phyloP scores from a whole-genome alignment of 2,888 invertebrate genomes.

The Encarsia formosa region DNA sequence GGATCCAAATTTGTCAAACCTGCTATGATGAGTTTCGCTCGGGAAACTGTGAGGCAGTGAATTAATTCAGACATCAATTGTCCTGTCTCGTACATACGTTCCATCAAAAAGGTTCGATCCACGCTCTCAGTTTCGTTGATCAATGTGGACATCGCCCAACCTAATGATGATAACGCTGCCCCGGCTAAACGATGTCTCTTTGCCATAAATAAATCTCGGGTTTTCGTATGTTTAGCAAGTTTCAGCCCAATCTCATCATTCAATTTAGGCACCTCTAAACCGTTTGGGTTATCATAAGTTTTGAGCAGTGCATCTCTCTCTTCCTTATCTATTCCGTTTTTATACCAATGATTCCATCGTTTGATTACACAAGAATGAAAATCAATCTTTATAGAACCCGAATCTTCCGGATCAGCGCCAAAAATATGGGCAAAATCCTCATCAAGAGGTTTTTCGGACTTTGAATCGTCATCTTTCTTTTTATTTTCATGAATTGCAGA shows the following conservation, averaged over 20 bases:
- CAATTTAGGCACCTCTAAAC: background rate
- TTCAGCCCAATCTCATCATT: background rate
- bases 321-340: background rate
- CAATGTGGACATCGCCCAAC: background rate
- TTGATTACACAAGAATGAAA: background rate
- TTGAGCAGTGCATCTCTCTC: background rate
- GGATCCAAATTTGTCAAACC: conserved; percentile 3
- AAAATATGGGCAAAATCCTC: background rate
- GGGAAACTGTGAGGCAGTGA: background rate
- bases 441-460: background rate
- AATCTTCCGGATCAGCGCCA: background rate
- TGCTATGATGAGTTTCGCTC: background rate
- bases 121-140: background rate
- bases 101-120: background rate
- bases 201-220: background rate
- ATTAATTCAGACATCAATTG: background rate
- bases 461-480: background rate
- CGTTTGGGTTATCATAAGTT: background rate
- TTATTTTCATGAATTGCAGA: background rate
- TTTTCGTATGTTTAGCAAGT: background rate
- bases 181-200: background rate
- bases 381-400: background rate
- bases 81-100: background rate
- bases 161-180: background rate
- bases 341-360: background rate